Base-by-base conservation (phyloP, 92 coral and sea anemone genomes). In the Actinostola sp. region DNA sequence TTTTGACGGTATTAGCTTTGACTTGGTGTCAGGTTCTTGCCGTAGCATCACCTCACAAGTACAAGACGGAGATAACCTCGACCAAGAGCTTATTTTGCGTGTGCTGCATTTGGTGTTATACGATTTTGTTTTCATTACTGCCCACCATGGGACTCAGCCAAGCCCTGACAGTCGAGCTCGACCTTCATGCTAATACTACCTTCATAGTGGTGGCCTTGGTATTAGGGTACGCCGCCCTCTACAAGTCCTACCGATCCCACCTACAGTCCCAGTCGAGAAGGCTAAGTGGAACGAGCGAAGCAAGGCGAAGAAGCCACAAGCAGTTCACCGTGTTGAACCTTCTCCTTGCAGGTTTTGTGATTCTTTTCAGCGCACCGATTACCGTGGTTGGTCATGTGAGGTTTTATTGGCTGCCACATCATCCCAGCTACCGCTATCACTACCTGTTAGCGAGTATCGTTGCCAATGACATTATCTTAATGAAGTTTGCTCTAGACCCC, bases 401-500 rank as follows among this genome's bases (percentile, higher is more conserved):
- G 36, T 52, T 83, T 14, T 70, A 83, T 55, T 59, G 75, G 73
- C 49, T 46, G 35, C 63, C 69, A 19, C 34, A 63, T 14, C 33
- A 62, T 32, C 69, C 58, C 33, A 45, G 70, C 1, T 27, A 30
- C 21, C 54, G 24, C 6, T 34, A 30, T 10, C 61, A 68, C 26
- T 53, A 72, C 20, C 28, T 19, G 4, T 39, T 83, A 20, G 83
- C 88, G 5, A 12, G 20, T 1, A 35, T 15, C 35, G 32, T 70
- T 14, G 39, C 63, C 9, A 38, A 57, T 1, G 79, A 76, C 13
- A 42, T 83, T 13, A 60, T 83, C 33, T 36, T 76, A 16, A 34
- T 76, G 30, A 83, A 70, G 75, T 83, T 77, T 29, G 88, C 88
- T 0, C 39, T 83, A 43, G 88, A 83, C 42, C 83, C 88, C 3